Evolutionary conservation across 53 echinoderm and acorn worm genomes (phyloP), one percentile per base, ranked within the genome.

Genomic region (Paracentrotus lividus): DNA sequence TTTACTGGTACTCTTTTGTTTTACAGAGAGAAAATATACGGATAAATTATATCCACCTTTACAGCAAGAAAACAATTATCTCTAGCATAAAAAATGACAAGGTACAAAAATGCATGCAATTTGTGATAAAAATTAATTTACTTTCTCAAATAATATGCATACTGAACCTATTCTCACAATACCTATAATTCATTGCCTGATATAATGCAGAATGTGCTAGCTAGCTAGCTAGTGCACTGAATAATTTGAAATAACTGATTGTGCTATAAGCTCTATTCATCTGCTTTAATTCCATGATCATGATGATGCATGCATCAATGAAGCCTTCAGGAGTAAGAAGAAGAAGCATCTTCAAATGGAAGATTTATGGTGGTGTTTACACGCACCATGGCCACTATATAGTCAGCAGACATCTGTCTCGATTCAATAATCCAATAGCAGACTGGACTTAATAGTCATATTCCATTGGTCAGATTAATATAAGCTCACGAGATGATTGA

Each of bases 271-370:
- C 56, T 56, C 38, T 3, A 36, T 86, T 86, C 86, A 86, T 86
- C 86, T 56, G 31, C 86, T 54, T 34, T 55, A 86, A 55, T 56
- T 56, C 86, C 53, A 56, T 86, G 86, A 86, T 56, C 86, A 86
- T 86, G 86, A 86, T 86, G 86, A 21, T 86, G 86, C 53, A 21
- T 86, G 86, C 53, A 86, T 86, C 86, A 56, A 86, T 54, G 86
- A 86, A 86, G 33, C 86, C 86, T 56, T 27, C 4, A 49, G 56
- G 86, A 86, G 86, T 27, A 5, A 49, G 56, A 56, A 86, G 86
- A 56, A 36, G 26, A 16, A 44, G 81, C 45, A 81, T 8, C 81
- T n/a, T 81, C 24, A 81, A 81, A 45, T 72, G 44, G n/a, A 81
- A 81, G 81, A 81, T 81, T 81, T 81, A 81, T 81, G 24, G 49